Evolutionary conservation across 2,797 vertebrate genomes (phyloP), one percentile per base, ranked within the genome.

Genomic region (Megaceryle alcyon): DNA sequence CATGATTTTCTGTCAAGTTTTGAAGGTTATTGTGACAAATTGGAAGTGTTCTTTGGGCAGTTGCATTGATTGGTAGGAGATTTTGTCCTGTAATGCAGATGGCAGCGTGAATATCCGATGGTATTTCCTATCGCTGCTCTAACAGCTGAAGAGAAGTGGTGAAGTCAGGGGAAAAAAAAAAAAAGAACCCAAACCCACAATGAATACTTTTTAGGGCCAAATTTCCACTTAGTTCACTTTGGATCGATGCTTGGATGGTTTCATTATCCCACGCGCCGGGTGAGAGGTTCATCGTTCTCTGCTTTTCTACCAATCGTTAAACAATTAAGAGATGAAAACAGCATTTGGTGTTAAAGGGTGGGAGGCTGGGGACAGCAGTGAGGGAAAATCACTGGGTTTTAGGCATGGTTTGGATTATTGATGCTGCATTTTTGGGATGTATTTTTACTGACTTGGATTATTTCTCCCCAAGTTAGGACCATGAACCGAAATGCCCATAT

Each of bases 1-100:
- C 86, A 51, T 92, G 78, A 63, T 89, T 94, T 94, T 81, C 94
- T 94, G 87, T 96, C 94, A 75, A 53, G 85, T 91, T 95, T 90
- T 92, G 93, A 94, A 93, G 93, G 86, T 95, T 93, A 70, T 82
- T 93, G 88, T 96, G 90, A 96, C 90, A 84, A 94, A 93, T 41
- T 76, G 83, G 88, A 83, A 79, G 83, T 17, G 78, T 88, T 92
- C 83, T 69, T 66, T 95, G 96, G 90, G 69, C 83, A 72, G 56
- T 93, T 46, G 82, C 81, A 61, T 86, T 88, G 94, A 79, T 72
- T 72, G 75, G 88, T 49, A n/a, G 93, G 93, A 90, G 92, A 88
- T 86, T 88, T 88, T 66, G 83, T 82, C 9, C 80, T 41, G 73
- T 77, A 48, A 92, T 93, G 88, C 92, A 96, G 94, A 94, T 94